Conservation (phyloP, 2,113 vertebrate species). For the Anguilla rostrata region DNA sequence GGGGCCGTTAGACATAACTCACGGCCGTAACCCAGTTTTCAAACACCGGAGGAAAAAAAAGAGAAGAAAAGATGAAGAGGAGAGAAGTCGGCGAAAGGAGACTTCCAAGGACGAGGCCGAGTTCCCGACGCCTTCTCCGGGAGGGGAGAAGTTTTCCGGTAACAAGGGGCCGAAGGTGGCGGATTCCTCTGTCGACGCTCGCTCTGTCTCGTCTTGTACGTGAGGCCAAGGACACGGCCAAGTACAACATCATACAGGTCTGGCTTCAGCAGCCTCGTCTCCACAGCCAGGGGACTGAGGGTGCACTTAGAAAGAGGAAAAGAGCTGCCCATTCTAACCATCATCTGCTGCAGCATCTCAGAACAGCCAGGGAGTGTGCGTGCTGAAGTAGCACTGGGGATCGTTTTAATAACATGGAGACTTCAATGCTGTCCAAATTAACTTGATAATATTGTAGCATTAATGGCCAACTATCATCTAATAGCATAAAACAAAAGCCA, state of each 20-base stretch:
- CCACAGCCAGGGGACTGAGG: background rate
- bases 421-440: background rate
- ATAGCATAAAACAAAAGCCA: too few relatives aligned
- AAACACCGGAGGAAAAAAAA: slow-evolving; percentile 53
- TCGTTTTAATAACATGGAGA: background rate
- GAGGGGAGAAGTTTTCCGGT: slow-evolving; percentile 44
- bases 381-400: background rate
- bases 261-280: background rate
- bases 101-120: slow-evolving; percentile 71
- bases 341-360: background rate
- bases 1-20: slow-evolving; percentile 71
- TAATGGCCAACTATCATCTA: too few relatives aligned
- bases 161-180: slow-evolving; percentile 45
- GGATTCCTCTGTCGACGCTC: slow-evolving; percentile 48
- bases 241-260: slow-evolving; percentile 36
- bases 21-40: slow-evolving; percentile 70
- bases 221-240: slow-evolving; percentile 44
- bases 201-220: slow-evolving; percentile 27
- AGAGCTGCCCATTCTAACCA: background rate
- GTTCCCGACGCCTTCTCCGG: slow-evolving; percentile 66
- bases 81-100: slow-evolving; percentile 64
- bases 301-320: background rate
- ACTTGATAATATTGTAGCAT: background rate
- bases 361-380: background rate
- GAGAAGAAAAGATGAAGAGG: slow-evolving; percentile 44